Evolutionary conservation across 2,797 vertebrate species (phyloP).

Genomic region (Tragelaphus eurycerus): DNA sequence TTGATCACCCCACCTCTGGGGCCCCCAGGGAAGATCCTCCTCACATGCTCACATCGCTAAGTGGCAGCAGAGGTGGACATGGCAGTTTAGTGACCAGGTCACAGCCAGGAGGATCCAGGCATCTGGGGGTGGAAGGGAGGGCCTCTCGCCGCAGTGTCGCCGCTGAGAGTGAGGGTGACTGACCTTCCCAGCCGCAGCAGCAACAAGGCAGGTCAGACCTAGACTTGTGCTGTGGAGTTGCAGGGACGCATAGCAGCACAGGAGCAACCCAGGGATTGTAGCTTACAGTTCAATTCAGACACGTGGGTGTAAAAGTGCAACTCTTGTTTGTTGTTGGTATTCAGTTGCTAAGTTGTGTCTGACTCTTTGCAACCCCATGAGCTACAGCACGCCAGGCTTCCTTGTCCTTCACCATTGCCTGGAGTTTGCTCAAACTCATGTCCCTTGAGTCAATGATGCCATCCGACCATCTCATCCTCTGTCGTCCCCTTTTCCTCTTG

Average conservation of each 20-base stretch:
- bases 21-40: neutral
- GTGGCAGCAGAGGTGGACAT: neutral
- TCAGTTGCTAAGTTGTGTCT: neutral
- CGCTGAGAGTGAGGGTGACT: neutral
- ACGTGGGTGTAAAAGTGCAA: neutral
- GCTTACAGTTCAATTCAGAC: neutral
- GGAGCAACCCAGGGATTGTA: neutral
- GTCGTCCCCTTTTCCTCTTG: neutral
- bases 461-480: neutral
- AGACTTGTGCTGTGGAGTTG: neutral
- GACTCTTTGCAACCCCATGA: neutral
- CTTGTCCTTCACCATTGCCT: neutral
- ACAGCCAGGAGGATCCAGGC: neutral
- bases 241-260: neutral
- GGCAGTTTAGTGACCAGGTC: neutral
- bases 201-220: neutral
- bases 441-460: neutral
- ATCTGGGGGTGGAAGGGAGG: neutral
- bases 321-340: neutral
- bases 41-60: neutral
- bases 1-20: neutral
- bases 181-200: neutral
- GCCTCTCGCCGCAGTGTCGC: neutral
- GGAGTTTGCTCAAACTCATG: neutral
- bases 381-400: neutral